A percentile compares a stretch with the other conserved stretches of the same genome.
These are phyloP conservation scores for Pelecanus crispus DNA, from an alignment of 2,113 vertebrate genomes.

Conservation along the genomic window DNA sequence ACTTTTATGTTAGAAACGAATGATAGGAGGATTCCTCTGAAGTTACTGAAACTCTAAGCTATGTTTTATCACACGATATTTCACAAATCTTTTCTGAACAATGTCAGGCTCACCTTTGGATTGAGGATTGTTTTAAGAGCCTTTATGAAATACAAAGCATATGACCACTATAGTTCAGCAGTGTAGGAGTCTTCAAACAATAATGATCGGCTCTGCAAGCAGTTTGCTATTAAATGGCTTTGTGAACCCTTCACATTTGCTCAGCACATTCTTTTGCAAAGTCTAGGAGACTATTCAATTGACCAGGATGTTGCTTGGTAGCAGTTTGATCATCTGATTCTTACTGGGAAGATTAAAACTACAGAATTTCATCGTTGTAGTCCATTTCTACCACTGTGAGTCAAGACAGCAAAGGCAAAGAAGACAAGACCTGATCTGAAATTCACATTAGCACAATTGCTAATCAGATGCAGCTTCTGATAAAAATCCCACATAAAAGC, in stretches of 20 bases:
- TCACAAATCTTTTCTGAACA: neutral
- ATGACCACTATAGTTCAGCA: neutral
- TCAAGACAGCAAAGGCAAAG: neutral
- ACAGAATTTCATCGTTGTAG: neutral
- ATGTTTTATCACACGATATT: neutral
- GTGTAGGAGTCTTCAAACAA: neutral
- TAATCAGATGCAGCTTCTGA: conserved; percentile 21
- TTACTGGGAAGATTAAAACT: conserved; percentile 11
- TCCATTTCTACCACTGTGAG: neutral
- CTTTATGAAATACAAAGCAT: neutral
- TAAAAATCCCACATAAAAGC: conserved; percentile 22
- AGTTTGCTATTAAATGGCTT: neutral
- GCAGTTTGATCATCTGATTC: neutral
- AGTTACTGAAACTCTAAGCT: neutral
- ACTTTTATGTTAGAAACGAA: neutral
- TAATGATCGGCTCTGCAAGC: neutral
- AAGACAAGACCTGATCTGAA: neutral
- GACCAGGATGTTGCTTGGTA: neutral
- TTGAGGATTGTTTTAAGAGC: neutral
- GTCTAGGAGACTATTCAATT: neutral
- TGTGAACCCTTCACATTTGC: neutral
- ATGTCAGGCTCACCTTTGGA: neutral
- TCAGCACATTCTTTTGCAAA: conserved; percentile 24
- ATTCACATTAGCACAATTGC: neutral
- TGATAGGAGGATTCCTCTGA: neutral